Conservation (phyloP, 2,888 invertebrate genomes). For the Rotaria macrura region DNA sequence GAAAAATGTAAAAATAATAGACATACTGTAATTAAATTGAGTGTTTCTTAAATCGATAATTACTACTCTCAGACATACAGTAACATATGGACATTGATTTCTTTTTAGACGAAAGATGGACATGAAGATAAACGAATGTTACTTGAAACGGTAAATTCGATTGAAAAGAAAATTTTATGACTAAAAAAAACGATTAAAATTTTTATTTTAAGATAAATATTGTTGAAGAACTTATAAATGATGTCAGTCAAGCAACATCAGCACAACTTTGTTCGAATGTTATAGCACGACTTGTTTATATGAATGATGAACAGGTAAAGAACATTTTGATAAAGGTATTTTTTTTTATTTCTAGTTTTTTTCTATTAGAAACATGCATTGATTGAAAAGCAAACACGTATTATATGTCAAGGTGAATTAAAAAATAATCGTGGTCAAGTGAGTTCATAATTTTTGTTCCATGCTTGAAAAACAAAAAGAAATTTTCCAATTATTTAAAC, state of each 20-base stretch:
- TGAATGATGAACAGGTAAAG: constrained; percentile 45
- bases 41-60: not conserved
- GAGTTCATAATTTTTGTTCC: constrained; percentile 35
- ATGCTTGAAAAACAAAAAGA: too few relatives aligned
- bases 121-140: constrained; percentile 26
- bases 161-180: not conserved
- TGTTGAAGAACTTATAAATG: constrained; percentile 49
- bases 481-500: constrained; percentile 33
- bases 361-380: constrained; percentile 39
- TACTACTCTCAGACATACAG: not conserved
- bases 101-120: constrained; percentile 30
- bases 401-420: constrained; percentile 51
- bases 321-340: too few relatives aligned
- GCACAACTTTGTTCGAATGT: constrained; percentile 51
- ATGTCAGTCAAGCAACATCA: constrained; percentile 52
- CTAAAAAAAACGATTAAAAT: too few relatives aligned
- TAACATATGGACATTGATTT: not conserved
- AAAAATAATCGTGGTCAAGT: constrained; percentile 54
- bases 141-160: not conserved
- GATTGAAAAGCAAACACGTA: constrained; percentile 44
- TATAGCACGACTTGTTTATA: constrained; percentile 42
- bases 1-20: not conserved
- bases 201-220: constrained; percentile 37
- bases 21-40: constrained; percentile 18
- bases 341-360: not conserved